phyloP scores from a whole-genome alignment of 2,113 vertebrate genomes.

The Chelonoidis abingdonii region DNA sequence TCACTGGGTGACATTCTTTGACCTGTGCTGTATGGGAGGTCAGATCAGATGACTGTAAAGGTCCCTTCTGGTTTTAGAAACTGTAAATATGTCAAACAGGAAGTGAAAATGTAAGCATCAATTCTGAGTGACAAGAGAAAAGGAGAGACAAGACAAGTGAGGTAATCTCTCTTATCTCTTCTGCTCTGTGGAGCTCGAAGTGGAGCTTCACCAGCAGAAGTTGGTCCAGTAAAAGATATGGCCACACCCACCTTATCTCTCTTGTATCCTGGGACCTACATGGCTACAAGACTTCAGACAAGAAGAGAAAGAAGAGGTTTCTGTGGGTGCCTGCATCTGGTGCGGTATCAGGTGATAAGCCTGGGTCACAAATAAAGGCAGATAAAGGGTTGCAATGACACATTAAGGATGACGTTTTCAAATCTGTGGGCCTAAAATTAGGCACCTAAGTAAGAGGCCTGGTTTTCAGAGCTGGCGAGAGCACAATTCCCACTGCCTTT shows the following conservation, averaged over 20 bases:
- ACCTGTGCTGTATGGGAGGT: neutral
- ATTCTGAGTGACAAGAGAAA: neutral
- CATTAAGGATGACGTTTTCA: neutral
- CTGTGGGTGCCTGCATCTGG: neutral
- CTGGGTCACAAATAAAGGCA: neutral
- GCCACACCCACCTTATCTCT: neutral
- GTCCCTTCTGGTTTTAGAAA: neutral
- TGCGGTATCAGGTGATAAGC: neutral
- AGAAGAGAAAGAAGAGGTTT: neutral
- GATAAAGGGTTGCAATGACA: neutral
- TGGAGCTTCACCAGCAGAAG: neutral
- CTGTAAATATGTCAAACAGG: neutral
- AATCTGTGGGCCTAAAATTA: neutral
- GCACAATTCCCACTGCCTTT: neutral
- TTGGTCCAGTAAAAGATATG: neutral
- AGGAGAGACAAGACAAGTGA: neutral
- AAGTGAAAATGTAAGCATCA: neutral
- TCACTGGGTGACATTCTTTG: neutral
- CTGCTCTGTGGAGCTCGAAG: neutral
- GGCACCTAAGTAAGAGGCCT: neutral
- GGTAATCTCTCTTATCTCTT: neutral
- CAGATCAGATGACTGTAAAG: neutral
- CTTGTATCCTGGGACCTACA: neutral
- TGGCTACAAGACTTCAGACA: neutral
- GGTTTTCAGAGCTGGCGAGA: neutral